A percentile compares a stretch with the other conserved stretches of the same genome.
These are phyloP conservation scores for Epizoanthus illoricatus DNA, from an alignment of 92 coral and sea anemone genomes.

Conservation along the genomic window DNA sequence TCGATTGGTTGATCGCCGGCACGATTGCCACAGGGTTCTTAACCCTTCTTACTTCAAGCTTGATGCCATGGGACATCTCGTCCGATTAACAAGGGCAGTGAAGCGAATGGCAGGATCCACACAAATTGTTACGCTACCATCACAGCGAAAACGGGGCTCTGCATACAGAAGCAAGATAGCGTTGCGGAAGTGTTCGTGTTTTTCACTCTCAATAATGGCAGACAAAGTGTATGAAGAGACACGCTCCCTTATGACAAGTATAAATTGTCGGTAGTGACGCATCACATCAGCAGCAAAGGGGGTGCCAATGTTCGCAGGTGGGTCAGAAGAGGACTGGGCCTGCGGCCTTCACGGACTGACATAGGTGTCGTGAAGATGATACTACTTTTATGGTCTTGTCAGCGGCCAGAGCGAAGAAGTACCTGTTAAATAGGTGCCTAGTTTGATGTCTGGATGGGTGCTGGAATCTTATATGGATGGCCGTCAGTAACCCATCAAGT, in stretches of 20 bases:
- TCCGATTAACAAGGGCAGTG: neutral
- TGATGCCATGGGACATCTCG: slow-evolving; percentile 26
- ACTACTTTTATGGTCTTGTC: slow-evolving; percentile 33
- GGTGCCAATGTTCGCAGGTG: slow-evolving; percentile 30
- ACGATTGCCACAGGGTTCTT: neutral
- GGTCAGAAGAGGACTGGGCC: neutral
- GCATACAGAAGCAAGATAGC: slow-evolving; percentile 37
- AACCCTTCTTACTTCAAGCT: slow-evolving; percentile 19
- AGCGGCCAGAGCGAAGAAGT: slow-evolving; percentile 44
- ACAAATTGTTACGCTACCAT: slow-evolving; percentile 41
- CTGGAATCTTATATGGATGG: neutral
- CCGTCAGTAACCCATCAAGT: no score
- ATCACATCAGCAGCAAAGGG: slow-evolving; percentile 30
- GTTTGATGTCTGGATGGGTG: slow-evolving; percentile 42
- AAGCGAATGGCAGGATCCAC: slow-evolving; percentile 46
- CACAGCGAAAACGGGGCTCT: slow-evolving; percentile 11
- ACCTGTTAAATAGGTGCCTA: slow-evolving; percentile 16
- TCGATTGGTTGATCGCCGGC: no score
- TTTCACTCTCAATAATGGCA: slow-evolving; percentile 23
- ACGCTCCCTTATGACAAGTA: slow-evolving; percentile 41
- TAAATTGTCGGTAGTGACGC: slow-evolving; percentile 26
- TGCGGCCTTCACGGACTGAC: slow-evolving; percentile 15
- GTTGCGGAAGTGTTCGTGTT: slow-evolving; percentile 28
- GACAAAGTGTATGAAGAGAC: slow-evolving; percentile 43
- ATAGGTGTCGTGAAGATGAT: slow-evolving; percentile 18